Evolutionary conservation across 2,797 vertebrate genomes (phyloP), one percentile per base, ranked within the genome.

Genomic region (Anomalospiza imberbis): DNA sequence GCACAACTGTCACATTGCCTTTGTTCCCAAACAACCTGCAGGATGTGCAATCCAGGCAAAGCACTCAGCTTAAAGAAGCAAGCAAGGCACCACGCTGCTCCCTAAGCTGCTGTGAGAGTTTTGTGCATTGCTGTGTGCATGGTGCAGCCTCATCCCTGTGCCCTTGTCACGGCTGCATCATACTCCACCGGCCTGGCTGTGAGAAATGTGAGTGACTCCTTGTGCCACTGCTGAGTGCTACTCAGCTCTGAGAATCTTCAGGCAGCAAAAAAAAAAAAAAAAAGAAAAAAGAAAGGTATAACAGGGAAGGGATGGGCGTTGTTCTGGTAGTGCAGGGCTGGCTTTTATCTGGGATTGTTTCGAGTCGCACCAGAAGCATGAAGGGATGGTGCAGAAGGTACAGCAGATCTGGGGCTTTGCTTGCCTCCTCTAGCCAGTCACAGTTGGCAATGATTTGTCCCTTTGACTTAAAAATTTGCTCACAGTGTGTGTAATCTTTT

Each of bases 71-170:
- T 78, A 36, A 63, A 84, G 74, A 20, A 61, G 57, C 32, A 25
- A 65, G 66, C 26, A 50, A 84, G 50, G 51, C 50, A 61, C 45
- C n/a, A 60, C 9, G 4, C 31, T 48, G 70, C 34, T 74, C 14
- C 48, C 60, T 17, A 42, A 71, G 12, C 2, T 47, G 60, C 47
- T 75, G 26, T 7, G 4, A 9, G 29, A 26, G 28, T 84, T 84
- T 24, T n/a, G n/a, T 53, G 9, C 17, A 0, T n/a, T 79, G 29
- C 13, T 31, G 28, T 10, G 19, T 80, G 73, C 29, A 14, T 17
- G 4, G 2, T 0, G 8, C 55, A 89, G 45, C 42, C 44, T 47
- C 26, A 7, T 25, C 42, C 38, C 2, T 1, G 10, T 22, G 22
- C n/a, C 54, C 70, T 45, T 21, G 25, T 16, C 50, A 9, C 0